These are phyloP conservation scores for Arctia plantaginis DNA, from an alignment of 2,888 invertebrate genomes.

Conservation along the genomic window DNA sequence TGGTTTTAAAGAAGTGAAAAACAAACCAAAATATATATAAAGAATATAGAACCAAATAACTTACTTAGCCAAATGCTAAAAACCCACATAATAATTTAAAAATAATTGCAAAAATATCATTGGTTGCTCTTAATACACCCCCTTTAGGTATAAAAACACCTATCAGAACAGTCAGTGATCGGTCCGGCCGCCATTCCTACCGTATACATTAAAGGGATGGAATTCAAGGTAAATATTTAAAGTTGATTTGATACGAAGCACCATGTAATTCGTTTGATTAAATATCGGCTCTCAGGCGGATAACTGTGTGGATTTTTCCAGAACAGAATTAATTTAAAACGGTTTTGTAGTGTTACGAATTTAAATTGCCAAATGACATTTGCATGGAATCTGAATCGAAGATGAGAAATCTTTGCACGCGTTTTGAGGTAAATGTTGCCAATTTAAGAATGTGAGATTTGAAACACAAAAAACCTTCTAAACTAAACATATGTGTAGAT, in stretches of 20 bases:
- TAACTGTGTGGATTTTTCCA: constrained; percentile 29
- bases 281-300: constrained; percentile 30
- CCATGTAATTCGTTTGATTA: constrained; percentile 37
- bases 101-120: not conserved
- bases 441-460: not conserved
- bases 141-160: constrained; percentile 43
- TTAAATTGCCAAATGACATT: not conserved
- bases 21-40: too few relatives aligned
- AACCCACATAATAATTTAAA: not conserved
- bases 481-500: too few relatives aligned
- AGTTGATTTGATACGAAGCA: constrained; percentile 30
- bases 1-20: too few relatives aligned
- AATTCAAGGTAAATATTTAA: constrained; percentile 48
- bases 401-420: not conserved
- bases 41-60: too few relatives aligned
- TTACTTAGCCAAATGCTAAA: too few relatives aligned
- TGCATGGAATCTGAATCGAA: not conserved
- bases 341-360: constrained; percentile 18
- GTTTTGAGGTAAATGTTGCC: not conserved
- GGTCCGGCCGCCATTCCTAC: constrained; percentile 37
- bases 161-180: constrained; percentile 51
- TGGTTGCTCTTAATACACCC: constrained; percentile 26
- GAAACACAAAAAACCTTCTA: not conserved
- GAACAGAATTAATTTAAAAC: constrained; percentile 14
- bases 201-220: constrained; percentile 43